Evolutionary conservation across 2,888 invertebrate species (phyloP).

Genomic region (Cephus spinipes): DNA sequence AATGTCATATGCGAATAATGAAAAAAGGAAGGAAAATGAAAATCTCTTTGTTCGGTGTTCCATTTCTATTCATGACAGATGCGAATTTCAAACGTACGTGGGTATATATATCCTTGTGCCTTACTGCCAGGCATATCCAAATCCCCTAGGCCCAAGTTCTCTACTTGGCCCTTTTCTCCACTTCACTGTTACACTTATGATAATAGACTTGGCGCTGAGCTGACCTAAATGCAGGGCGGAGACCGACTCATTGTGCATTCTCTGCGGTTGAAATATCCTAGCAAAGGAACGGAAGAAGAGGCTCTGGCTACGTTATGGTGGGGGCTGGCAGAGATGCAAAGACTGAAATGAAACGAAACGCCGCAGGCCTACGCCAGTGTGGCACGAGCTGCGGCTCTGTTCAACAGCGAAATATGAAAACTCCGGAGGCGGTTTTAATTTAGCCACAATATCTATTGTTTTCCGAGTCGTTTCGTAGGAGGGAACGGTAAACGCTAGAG

Average conservation of each 20-base stretch:
- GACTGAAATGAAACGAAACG: slow-evolving; percentile 63
- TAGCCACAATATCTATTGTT: slow-evolving; percentile 66
- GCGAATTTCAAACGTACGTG: neutral
- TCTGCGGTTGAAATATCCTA: neutral
- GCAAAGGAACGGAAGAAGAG: slow-evolving; percentile 12
- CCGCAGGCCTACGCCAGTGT: slow-evolving; percentile 43
- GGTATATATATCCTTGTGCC: neutral
- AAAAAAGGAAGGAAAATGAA: neutral
- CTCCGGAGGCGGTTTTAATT: slow-evolving; percentile 66
- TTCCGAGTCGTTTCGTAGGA: slow-evolving; percentile 38
- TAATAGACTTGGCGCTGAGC: slow-evolving; percentile 4
- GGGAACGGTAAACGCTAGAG: neutral
- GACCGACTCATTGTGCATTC: neutral
- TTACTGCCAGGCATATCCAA: neutral
- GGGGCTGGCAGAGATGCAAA: slow-evolving; percentile 42
- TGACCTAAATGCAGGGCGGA: neutral
- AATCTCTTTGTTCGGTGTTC: neutral
- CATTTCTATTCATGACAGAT: neutral
- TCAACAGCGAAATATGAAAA: slow-evolving; percentile 62
- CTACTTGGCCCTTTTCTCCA: neutral
- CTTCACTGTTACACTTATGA: slow-evolving; percentile 1
- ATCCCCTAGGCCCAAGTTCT: neutral
- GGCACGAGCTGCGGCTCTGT: slow-evolving; percentile 35
- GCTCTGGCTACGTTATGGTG: slow-evolving; percentile 4
- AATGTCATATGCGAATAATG: neutral